Evolutionary conservation across 2,888 invertebrate species (phyloP), one percentile per base, ranked within the genome.

Genomic region (Chaitophorus viminalis): DNA sequence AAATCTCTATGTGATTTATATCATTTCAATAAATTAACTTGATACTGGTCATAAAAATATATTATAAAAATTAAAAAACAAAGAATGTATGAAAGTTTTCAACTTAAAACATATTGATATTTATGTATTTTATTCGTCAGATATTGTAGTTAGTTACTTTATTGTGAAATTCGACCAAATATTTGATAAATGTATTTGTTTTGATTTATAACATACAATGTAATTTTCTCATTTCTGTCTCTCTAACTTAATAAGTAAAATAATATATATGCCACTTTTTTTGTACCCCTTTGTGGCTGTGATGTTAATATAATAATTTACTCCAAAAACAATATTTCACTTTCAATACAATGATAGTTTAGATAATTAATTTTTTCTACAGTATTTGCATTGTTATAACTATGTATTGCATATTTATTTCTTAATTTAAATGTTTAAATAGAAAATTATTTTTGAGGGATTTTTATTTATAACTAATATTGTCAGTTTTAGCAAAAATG

Each of bases 241-340:
- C 74, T 82, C 74, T 21, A 25, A 60, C 60, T 60, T 21, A 60
- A 21, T 60, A 75, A 60, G 21, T 33, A 74, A 52, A 81, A 18
- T 79, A n/a, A n/a, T 39, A 83, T 60, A 0, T 29, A 60, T 83
- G 75, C 60, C 60, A 60, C 77, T 68, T 76, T 84, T 85, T 52
- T 68, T 68, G 52, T 85, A 68, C 65, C 68, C 68, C 25, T 68
- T 77, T 77, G 68, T 77, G 84, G 46, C 84, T 85, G 84, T 85
- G 84, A 85, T 83, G 74, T 83, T 60, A 31, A 39, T 60, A 79
- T 79, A 82, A n/a, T 74, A 74, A 82, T 72, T 52, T 70, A 31
- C 52, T 77, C 2, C 29, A 74, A 74, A n/a, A 74, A 33, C 72
- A 33, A 52, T 46, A 46, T 46, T 29, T 60, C 21, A 75, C 60